Evolutionary conservation across 2,113 vertebrate species (phyloP).

Genomic region (Ophiodon elongatus): DNA sequence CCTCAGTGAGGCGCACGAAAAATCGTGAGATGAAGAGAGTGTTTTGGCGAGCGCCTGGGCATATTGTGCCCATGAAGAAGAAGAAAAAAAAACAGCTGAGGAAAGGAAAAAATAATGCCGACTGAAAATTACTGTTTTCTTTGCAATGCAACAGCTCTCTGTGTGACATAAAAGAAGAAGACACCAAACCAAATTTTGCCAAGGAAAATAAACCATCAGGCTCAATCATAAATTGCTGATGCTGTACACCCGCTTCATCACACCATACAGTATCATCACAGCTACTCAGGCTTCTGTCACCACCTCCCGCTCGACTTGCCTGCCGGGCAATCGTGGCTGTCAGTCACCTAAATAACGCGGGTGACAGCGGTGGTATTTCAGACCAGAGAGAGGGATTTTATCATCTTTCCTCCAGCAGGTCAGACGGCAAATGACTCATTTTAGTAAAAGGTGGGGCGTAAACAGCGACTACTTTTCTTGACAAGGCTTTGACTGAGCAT

Average conservation of each 20-base stretch:
- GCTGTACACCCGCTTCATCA: constrained; percentile 66
- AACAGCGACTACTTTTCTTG: constrained; percentile 53
- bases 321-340: constrained; percentile 75
- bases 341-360: constrained; percentile 80
- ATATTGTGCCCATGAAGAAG: constrained; percentile 11
- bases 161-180: constrained; percentile 27
- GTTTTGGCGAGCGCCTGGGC: constrained; percentile 17
- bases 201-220: constrained; percentile 25
- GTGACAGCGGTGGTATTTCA: constrained; percentile 78
- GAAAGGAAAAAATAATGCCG: neutral
- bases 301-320: constrained; percentile 26
- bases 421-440: constrained; percentile 74
- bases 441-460: constrained; percentile 68
- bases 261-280: constrained; percentile 71
- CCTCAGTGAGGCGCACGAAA: neutral
- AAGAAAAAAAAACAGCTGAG: constrained; percentile 11
- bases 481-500: constrained; percentile 66
- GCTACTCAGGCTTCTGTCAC: constrained; percentile 72
- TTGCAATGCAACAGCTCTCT: constrained; percentile 6
- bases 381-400: constrained; percentile 69
- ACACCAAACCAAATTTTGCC: constrained; percentile 33
- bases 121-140: constrained; percentile 46
- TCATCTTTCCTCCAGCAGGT: constrained; percentile 74
- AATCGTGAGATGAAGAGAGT: constrained; percentile 1
- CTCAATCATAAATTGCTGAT: constrained; percentile 77